These are phyloP conservation scores for Steinernema khuongi DNA, from an alignment of 1,140 invertebrate species.

Conservation along the genomic window DNA sequence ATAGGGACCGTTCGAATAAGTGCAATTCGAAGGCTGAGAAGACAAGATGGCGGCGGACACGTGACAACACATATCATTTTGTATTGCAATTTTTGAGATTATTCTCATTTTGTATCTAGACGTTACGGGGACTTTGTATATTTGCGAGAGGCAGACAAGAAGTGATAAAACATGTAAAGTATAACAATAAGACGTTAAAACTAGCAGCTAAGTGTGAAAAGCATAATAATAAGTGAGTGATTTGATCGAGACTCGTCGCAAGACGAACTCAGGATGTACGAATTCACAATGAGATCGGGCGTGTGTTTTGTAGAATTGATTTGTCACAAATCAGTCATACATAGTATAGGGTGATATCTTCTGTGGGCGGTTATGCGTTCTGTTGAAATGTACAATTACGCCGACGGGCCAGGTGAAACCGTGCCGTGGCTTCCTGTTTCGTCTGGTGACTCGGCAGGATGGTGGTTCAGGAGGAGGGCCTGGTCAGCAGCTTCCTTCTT, in stretches of 20 bases:
- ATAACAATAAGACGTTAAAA: neutral
- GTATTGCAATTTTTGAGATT: neutral
- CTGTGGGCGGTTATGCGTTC: too few species aligned
- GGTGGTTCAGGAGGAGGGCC: conserved; percentile 21
- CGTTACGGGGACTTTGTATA: neutral
- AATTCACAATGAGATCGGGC: too few species aligned
- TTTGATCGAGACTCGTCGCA: neutral
- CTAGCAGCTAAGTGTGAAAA: neutral
- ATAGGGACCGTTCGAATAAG: neutral
- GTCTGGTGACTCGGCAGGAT: neutral
- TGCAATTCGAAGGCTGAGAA: too few species aligned
- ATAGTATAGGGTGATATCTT: too few species aligned
- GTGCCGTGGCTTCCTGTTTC: neutral
- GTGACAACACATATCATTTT: conserved; percentile 7
- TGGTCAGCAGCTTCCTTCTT: conserved; percentile 93
- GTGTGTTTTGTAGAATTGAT: neutral
- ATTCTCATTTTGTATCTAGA: neutral
- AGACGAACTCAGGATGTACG: too few species aligned
- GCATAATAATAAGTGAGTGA: neutral
- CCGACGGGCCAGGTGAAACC: neutral
- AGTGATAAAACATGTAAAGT: neutral
- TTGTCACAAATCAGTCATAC: neutral
- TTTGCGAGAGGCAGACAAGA: conserved; percentile 7
- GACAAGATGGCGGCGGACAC: neutral
- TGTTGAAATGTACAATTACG: neutral